phyloP scores from a whole-genome alignment of 2,797 vertebrate genomes.

The Gorsachius magnificus region DNA sequence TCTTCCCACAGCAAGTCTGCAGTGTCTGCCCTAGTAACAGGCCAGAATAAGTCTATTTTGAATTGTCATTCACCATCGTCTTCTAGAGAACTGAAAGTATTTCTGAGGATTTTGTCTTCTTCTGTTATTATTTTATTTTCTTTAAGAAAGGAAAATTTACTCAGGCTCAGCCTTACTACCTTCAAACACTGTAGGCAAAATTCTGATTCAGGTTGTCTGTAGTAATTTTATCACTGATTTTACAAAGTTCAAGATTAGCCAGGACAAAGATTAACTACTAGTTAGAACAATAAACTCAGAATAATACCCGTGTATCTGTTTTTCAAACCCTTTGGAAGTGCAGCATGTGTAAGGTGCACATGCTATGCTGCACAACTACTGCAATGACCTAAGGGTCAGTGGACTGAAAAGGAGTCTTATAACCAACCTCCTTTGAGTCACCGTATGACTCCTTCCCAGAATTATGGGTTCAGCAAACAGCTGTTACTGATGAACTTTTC shows the following conservation, averaged over 20 bases:
- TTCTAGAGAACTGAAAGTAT: background rate
- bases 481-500: background rate
- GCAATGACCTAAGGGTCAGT: background rate
- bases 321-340: background rate
- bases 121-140: background rate
- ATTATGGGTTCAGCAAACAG: background rate
- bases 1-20: background rate
- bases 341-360: background rate
- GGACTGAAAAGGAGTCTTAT: background rate
- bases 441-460: too few relatives aligned
- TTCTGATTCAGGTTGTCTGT: background rate
- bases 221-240: background rate
- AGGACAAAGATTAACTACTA: background rate
- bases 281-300: background rate
- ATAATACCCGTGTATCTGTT: background rate
- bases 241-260: background rate
- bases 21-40: background rate
- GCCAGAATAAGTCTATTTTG: background rate
- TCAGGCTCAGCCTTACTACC: background rate
- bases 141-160: background rate
- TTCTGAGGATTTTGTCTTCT: background rate
- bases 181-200: background rate
- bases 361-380: background rate
- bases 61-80: background rate
- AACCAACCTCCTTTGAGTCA: background rate